Evolutionary conservation across 1,140 invertebrate species (phyloP), one percentile per base, ranked within the genome.

Genomic region (Panulirus ornatus): DNA sequence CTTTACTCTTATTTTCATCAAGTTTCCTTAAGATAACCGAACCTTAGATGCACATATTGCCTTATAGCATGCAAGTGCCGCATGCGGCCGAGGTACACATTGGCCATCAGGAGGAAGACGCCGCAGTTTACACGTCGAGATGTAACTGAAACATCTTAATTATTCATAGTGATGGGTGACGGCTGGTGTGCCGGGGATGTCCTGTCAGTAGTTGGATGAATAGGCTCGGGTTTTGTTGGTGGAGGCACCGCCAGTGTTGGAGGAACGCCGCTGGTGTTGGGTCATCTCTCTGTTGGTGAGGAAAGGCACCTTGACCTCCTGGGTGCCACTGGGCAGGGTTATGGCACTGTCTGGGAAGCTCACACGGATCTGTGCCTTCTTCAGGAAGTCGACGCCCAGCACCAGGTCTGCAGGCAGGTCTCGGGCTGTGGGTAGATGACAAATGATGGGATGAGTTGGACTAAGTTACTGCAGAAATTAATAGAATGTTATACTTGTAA

Each of bases 171-270:
- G n/a, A n/a, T n/a, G n/a, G n/a, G n/a, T n/a, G n/a, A n/a, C n/a
- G n/a, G n/a, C n/a, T n/a, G n/a, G n/a, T n/a, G n/a, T n/a, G n/a
- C n/a, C n/a, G 44, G 16, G 44, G 54, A 19, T 11, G 19, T 58
- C 19, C 11, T 58, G 88, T 91, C 91, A 91, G 87, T 89, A 91
- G 44, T 91, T 91, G 22, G 91, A 91, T 5, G 91, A 91, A n/a
- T 91, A 89, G 30, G 91, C 82, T 40, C 91, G 76, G 9, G 90
- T 81, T 22, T 79, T 44, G 42, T 71, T 88, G 36, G 42, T 36
- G 54, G 66, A 6, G 19, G 54, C 73, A 40, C 38, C n/a, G 5
- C 63, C 9, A 34, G 30, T 14, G 44, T 75, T 71, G 14, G 54
- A 9, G 42, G 22, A 19, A 22, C 63, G 51, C 6, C 36, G 58